phyloP scores from a whole-genome alignment of 2,888 invertebrate genomes.

The Sepiola atlantica region DNA sequence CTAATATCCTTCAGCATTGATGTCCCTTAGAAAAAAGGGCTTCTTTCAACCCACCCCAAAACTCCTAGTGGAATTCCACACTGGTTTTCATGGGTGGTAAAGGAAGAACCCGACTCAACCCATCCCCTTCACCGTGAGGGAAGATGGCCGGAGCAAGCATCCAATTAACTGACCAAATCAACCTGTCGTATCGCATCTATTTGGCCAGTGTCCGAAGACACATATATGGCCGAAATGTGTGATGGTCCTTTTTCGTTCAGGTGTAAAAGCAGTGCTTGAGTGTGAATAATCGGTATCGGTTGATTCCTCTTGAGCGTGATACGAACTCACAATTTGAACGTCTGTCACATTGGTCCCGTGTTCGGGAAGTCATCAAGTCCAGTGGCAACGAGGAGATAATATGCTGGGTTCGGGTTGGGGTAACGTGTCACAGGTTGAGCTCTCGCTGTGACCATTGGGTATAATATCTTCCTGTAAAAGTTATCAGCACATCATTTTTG shows the following conservation, averaged over 20 bases:
- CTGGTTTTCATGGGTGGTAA: neutral
- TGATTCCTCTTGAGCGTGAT: neutral
- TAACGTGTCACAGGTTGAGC: neutral
- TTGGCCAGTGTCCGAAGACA: neutral
- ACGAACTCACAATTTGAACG: neutral
- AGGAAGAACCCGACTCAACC: neutral
- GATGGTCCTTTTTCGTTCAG: neutral
- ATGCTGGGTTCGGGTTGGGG: neutral
- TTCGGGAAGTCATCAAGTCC: neutral
- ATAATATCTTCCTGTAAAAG: neutral
- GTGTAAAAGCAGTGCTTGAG: neutral
- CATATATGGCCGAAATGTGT: neutral
- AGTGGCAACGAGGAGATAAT: neutral
- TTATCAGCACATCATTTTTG: neutral
- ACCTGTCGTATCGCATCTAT: conserved; percentile 32
- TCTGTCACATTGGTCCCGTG: neutral
- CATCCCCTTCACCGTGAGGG: neutral
- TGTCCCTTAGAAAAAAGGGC: neutral
- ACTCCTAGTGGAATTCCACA: neutral
- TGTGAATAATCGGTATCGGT: neutral
- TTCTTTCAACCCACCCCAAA: neutral
- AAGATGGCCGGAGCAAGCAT: neutral
- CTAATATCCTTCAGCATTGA: neutral
- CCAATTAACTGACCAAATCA: conserved; percentile 32
- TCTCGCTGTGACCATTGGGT: neutral